Base-by-base conservation (phyloP, 2,113 vertebrate genomes). In the Rynchops niger region DNA sequence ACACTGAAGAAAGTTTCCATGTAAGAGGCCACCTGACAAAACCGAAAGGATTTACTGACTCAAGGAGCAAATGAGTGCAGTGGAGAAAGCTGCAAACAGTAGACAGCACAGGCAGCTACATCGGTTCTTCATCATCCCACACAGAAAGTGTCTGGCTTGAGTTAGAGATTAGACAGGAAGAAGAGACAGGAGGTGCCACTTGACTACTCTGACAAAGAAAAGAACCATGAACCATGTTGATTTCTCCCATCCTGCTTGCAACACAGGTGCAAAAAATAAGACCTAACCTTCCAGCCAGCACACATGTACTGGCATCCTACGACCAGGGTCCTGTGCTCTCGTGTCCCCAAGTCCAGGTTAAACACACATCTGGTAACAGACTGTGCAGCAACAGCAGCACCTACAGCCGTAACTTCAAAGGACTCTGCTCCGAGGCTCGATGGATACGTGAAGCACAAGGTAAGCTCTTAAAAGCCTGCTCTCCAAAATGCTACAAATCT, bases 1-100 rank as follows among this genome's bases (percentile, higher is more conserved):
- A 89, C 73, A 71, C 52, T 47, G 21, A 50, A 93, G 47, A 85
- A 89, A 93, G 34, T 67, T 95, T 71, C 84, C 69, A 86, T 61
- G 23, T 45, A 74, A 90, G 77, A 72, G 91, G 90, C 73, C 88
- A 94, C 65, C 82, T 69, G 81, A 87, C 71, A 95, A 94, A 90
- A 86, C 27, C 12, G 5, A 34, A 86, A 90, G 82, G 72, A 86
- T 93, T 97, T 97, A 94, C 58, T 86, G 90, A 67, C 92, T 76
- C 56, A 40, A n/a, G 7, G 76, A 92, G 61, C 56, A 88, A 94
- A 79, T 25, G 62, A 38, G 74, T 67, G 69, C 85, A 78, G 73
- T 5, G 21, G 49, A 76, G 47, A 83, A 91, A 90, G 47, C 29
- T 49, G 76, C 45, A 50, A 80, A 74, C n/a, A 59, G 82, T 8